Base-by-base conservation (phyloP, 2,113 vertebrate species). In the Tonatia bakeri region DNA sequence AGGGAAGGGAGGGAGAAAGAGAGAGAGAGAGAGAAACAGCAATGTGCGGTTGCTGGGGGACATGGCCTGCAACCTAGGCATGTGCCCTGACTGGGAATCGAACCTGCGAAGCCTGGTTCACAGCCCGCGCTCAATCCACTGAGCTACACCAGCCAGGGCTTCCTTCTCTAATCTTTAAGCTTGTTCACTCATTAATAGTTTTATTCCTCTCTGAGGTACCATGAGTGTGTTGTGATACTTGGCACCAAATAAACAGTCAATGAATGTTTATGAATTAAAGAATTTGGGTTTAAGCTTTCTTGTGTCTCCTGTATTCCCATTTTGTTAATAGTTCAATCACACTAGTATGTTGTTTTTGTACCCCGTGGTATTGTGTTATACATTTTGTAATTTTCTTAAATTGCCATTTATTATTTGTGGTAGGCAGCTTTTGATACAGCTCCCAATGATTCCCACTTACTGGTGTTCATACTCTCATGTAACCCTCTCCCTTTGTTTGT, bases 321-420 rank as follows among this genome's bases (percentile, higher is more conserved):
- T 90, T 38, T 72, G 20, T 90, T 70, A 50, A 52, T 67, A 85
- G 86, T 80, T 94, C 19, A 80, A 31, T 73, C 47, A 95, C 11
- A 93, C 7, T 69, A 93, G 5, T 33, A 81, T 67, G 20, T 61
- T 82, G 90, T 84, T 91, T 96, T 86, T 88, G n/a, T 50, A 73
- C 2, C 24, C 7, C 47, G 26, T 56, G 47, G 12, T 81, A 93
- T 5, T 77, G 15, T 43, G 80, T 47, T 75, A 87, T 19, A 7
- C 19, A 85, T 87, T 84, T 90, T 90, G 16, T 47, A 67, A 80
- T 84, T 97, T 87, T 92, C 69, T 69, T 87, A 86, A 45, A 47
- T 92, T 93, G 65, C 67, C 65, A 54, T 82, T 90, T 54, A 83
- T 72, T 81, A 90, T 91, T 93, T 87, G 59, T 88, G 72, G 33